These are phyloP conservation scores for Babylonia areolata DNA, from an alignment of 1,140 invertebrate species.

Conservation along the genomic window DNA sequence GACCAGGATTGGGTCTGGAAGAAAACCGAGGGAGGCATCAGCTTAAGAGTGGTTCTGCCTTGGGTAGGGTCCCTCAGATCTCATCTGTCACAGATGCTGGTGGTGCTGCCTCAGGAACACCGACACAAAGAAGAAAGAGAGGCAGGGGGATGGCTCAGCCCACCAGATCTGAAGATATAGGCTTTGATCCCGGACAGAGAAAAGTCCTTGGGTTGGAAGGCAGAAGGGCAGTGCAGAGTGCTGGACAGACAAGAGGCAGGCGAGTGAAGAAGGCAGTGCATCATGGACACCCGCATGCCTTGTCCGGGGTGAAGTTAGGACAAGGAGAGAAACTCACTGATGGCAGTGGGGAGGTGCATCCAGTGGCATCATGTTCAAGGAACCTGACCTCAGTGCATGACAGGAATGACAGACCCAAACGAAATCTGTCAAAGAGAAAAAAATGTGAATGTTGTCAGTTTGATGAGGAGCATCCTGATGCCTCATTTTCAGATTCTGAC, in stretches of 20 bases:
- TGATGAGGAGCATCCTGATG: background rate
- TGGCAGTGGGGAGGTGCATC: background rate
- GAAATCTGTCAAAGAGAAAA: background rate
- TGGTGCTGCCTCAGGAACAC: background rate
- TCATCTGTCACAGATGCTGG: no score
- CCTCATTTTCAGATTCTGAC: background rate
- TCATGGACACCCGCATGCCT: background rate
- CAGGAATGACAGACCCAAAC: background rate
- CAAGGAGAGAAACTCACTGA: background rate
- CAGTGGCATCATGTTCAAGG: no score
- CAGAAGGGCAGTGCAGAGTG: background rate
- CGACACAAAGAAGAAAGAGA: background rate
- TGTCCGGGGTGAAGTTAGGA: background rate
- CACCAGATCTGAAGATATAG: background rate
- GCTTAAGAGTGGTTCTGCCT: no score
- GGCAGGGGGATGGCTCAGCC: background rate
- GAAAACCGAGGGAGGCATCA: background rate
- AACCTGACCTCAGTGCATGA: background rate
- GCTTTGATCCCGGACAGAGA: background rate
- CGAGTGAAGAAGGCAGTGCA: no score
- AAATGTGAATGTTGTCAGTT: background rate
- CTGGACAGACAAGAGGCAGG: background rate
- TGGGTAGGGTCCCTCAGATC: no score
- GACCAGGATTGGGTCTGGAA: background rate
- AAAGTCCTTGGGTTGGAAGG: background rate